phyloP scores from a whole-genome alignment of 2,113 vertebrate genomes.

The Percopsis transmontana region DNA sequence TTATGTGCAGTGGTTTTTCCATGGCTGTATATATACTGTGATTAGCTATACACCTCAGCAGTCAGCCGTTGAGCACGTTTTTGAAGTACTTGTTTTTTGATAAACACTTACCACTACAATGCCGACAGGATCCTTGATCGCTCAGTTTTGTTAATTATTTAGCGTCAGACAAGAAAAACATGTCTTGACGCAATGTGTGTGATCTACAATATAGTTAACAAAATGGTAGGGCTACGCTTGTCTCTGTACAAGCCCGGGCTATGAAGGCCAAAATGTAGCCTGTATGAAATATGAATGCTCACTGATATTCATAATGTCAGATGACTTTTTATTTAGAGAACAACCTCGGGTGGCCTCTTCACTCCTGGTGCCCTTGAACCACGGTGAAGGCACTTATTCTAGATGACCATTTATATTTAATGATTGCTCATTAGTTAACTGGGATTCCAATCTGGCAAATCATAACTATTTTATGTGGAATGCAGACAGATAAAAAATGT shows the following conservation, averaged over 20 bases:
- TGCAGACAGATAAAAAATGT: background rate
- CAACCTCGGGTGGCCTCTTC: slow-evolving; percentile 14
- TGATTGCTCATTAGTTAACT: slow-evolving; percentile 17
- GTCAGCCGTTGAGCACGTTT: too few species aligned
- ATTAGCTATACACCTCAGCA: too few species aligned
- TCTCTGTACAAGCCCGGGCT: background rate
- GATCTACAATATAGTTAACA: background rate
- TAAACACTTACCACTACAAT: background rate
- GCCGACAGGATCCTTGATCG: background rate
- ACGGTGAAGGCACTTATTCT: slow-evolving; percentile 2
- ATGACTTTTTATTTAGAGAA: slow-evolving; percentile 27
- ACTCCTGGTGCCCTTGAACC: slow-evolving; percentile 1
- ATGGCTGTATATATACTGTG: too few species aligned
- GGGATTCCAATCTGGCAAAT: slow-evolving; percentile 5
- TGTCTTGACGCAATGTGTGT: background rate
- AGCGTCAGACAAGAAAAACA: background rate
- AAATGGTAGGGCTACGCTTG: background rate
- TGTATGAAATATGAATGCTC: slow-evolving; percentile 22
- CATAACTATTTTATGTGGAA: slow-evolving; percentile 15
- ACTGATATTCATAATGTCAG: background rate
- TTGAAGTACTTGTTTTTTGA: too few species aligned
- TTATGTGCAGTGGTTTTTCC: too few species aligned
- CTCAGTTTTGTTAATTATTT: slow-evolving; percentile 1
- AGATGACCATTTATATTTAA: slow-evolving; percentile 32
- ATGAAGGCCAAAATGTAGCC: slow-evolving; percentile 3